phyloP scores from a whole-genome alignment of 2,113 vertebrate genomes.

The Tautogolabrus adspersus region DNA sequence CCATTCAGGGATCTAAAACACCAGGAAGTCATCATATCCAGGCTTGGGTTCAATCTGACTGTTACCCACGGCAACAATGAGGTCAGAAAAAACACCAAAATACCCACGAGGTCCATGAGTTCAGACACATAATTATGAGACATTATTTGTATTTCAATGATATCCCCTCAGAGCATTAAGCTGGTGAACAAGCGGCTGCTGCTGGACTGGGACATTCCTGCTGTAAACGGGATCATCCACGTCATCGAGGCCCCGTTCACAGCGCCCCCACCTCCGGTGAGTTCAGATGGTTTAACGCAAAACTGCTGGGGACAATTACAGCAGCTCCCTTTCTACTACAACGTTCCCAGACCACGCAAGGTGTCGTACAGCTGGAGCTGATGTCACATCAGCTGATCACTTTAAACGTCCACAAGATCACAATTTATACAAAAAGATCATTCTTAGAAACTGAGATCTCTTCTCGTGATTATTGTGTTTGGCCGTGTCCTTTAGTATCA shows the following conservation, averaged over 20 bases:
- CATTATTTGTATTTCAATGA: not conserved
- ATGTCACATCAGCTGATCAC: too few species aligned
- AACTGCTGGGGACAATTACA: not conserved
- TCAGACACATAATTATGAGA: not conserved
- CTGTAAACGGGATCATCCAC: constrained; percentile 94
- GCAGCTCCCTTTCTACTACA: not conserved
- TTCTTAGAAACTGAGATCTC: too few species aligned
- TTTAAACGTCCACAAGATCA: too few species aligned
- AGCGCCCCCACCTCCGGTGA: constrained; percentile 79
- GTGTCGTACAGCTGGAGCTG: too few species aligned
- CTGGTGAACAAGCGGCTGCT: constrained; percentile 85
- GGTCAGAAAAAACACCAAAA: constrained; percentile 42
- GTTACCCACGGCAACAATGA: constrained; percentile 72
- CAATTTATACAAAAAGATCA: too few species aligned
- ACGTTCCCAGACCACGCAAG: not conserved
- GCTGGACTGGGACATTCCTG: constrained; percentile 90
- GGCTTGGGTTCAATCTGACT: constrained; percentile 87
- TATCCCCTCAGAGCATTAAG: constrained; percentile 73
- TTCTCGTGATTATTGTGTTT: too few species aligned
- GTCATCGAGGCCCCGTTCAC: constrained; percentile 87
- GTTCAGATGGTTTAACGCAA: constrained; percentile 37
- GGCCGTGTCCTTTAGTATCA: too few species aligned
- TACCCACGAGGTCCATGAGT: not conserved
- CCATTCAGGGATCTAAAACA: constrained; percentile 85
- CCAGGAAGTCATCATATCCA: constrained; percentile 81